phyloP scores from a whole-genome alignment of 2,113 vertebrate genomes.

The Burhinus oedicnemus region DNA sequence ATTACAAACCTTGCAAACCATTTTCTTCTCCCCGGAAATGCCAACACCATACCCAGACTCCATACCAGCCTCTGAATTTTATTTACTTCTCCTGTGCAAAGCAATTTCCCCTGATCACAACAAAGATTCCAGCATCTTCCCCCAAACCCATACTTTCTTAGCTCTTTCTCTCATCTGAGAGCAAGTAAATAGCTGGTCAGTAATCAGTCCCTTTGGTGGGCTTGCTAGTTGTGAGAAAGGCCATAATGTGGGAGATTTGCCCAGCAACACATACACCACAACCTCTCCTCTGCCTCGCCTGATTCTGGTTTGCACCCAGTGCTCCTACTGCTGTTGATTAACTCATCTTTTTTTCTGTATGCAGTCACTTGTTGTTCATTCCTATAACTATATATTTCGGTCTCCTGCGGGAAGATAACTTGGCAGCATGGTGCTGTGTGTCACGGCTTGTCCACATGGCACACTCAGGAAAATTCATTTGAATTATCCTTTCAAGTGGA shows the following conservation, averaged over 20 bases:
- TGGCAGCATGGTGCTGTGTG: not conserved
- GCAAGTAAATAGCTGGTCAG: not conserved
- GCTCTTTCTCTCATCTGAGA: not conserved
- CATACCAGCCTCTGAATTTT: not conserved
- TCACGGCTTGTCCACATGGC: not conserved
- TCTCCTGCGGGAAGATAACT: not conserved
- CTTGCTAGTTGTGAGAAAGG: not conserved
- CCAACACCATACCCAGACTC: not conserved
- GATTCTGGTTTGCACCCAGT: not conserved
- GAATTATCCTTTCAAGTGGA: not conserved
- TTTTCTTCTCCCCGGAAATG: accelerated
- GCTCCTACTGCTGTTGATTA: not conserved
- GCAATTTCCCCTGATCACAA: not conserved
- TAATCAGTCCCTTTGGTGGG: not conserved
- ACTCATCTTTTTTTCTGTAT: not conserved
- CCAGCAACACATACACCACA: not conserved
- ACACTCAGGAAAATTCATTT: not conserved
- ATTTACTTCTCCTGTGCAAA: not conserved
- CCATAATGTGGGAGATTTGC: not conserved
- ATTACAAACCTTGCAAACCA: not conserved
- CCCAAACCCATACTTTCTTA: not conserved
- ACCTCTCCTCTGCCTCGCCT: not conserved
- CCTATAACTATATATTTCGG: not conserved
- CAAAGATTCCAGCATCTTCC: not conserved
- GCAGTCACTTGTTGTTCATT: not conserved